Conservation (phyloP, 2,888 invertebrate genomes). For the Lycocerus yunnanus region DNA sequence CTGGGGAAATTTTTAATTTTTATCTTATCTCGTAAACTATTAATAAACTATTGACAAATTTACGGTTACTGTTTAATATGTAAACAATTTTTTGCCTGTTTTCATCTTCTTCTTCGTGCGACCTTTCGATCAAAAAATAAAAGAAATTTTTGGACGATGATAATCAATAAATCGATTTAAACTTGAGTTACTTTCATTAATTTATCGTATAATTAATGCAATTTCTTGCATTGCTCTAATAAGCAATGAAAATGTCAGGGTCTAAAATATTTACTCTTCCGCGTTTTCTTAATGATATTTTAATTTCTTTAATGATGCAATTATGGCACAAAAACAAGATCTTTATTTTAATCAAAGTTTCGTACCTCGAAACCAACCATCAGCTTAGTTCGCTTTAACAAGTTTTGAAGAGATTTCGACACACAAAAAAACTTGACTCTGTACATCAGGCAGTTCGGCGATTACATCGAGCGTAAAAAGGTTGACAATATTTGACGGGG, state of each 20-base stretch:
- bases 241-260: constrained; percentile 15
- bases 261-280: constrained; percentile 9
- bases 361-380: not conserved
- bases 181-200: not conserved
- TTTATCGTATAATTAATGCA: not conserved
- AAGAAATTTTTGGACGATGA: not conserved
- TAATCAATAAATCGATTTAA: not conserved
- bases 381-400: not conserved
- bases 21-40: not conserved
- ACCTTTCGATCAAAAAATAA: not conserved
- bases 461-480: not conserved
- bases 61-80: not conserved
- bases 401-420: not conserved
- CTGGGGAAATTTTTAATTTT: not conserved
- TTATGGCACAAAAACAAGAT: not conserved
- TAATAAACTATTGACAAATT: constrained; percentile 3
- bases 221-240: not conserved
- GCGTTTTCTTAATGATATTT: constrained; percentile 11
- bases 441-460: not conserved
- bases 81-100: not conserved
- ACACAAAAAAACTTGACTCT: not conserved
- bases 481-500: not conserved
- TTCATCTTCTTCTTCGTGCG: not conserved
- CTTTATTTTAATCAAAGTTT: not conserved
- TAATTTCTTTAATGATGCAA: constrained; percentile 6